Evolutionary conservation across 2,888 invertebrate genomes (phyloP).

Genomic region (Heliconius ismenius): DNA sequence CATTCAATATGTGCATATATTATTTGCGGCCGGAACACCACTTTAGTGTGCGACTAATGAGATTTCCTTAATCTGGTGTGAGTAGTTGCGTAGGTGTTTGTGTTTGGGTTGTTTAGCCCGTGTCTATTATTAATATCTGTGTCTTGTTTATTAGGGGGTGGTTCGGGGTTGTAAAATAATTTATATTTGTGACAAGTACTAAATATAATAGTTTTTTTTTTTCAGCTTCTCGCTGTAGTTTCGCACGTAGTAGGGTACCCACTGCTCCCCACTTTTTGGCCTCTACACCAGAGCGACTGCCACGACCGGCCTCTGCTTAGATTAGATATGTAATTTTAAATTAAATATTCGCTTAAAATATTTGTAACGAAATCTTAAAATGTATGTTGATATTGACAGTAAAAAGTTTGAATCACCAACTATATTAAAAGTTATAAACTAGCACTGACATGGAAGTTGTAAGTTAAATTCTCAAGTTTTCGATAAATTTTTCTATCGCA

Average conservation of each 20-base stretch:
- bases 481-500: constrained; percentile 28
- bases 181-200: not conserved
- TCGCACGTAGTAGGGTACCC: too few species aligned
- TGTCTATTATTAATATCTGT: constrained; percentile 29
- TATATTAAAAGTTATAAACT: constrained; percentile 10
- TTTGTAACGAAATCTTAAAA: not conserved
- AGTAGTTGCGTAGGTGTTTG: constrained; percentile 42
- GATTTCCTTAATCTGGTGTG: constrained; percentile 49
- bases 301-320: too few species aligned
- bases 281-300: too few species aligned
- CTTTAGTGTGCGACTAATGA: constrained; percentile 52
- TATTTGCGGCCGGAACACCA: constrained; percentile 44
- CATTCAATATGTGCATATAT: constrained; percentile 43
- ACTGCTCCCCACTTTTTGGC: too few species aligned
- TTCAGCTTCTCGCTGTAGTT: too few species aligned
- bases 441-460: not conserved
- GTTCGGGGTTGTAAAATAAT: not conserved
- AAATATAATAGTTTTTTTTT: not conserved
- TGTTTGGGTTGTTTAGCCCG: constrained; percentile 34
- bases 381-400: not conserved
- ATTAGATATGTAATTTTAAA: too few species aligned
- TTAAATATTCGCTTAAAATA: not conserved
- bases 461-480: constrained; percentile 22
- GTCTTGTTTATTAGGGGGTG: constrained; percentile 22
- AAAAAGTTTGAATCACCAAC: not conserved